A percentile compares a stretch with the other conserved stretches of the same genome.
phyloP scores from a whole-genome alignment of 2,113 vertebrate species.

The Trochalopteron elliotii region DNA sequence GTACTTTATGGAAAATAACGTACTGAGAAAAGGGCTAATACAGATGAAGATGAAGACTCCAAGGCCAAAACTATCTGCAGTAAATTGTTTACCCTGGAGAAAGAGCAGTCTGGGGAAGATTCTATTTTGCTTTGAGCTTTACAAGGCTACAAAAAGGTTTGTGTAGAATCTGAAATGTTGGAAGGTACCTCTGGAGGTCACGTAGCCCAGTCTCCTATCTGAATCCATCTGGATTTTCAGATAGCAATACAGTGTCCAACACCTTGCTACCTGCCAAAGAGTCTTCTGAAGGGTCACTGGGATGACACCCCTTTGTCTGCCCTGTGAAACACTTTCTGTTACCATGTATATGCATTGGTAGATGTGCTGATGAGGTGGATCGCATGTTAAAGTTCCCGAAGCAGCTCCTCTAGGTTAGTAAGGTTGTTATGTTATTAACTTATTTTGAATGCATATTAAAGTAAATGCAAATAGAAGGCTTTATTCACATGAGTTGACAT shows the following conservation, averaged over 20 bases:
- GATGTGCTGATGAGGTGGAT: background rate
- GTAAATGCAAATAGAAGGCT: background rate
- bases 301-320: background rate
- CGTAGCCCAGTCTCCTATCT: background rate
- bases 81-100: background rate
- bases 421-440: background rate
- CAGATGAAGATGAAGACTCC: background rate
- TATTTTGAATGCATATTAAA: background rate
- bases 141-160: background rate
- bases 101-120: background rate
- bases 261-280: background rate
- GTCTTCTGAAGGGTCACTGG: background rate
- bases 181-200: background rate
- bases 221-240: background rate
- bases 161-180: background rate
- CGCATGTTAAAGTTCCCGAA: background rate
- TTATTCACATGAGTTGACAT: background rate
- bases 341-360: background rate
- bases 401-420: background rate
- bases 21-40: background rate
- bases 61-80: background rate
- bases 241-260: background rate
- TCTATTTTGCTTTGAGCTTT: background rate
- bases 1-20: background rate
- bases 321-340: background rate